Base-by-base conservation (phyloP, 2,888 invertebrate species). In the Idaea straminata region DNA sequence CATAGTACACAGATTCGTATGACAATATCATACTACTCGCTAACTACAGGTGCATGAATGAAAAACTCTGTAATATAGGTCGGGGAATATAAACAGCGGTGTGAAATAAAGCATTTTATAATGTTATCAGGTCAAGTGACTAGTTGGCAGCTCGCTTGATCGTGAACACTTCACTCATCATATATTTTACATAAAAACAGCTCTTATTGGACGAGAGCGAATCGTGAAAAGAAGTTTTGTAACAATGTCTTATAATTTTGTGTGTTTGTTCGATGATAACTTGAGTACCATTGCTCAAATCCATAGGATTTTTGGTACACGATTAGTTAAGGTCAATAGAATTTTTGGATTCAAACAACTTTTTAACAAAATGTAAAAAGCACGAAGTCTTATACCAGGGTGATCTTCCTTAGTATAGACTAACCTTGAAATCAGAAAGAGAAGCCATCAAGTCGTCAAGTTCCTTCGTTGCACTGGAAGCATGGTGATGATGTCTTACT, bases 391-490 rank as follows among this genome's bases (percentile, higher is more conserved):
- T 4, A 47, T 38, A 36, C 36, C 36, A 47, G 47, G 25, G 25
- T 47, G 4, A 7, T 47, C 7, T 13, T 47, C 13, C 13, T 10
- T 47, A 47, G 47, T 13, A 13, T 7, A 47, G 47, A 47, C 78
- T 69, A 70, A 97, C 99, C 96, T 98, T 98, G 84, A 98, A 98
- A 85, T 98, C 98, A 0, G 98, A 98, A 13, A 99, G 93, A 5
- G 98, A 98, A 2, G 97, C 98, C 99, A 99, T 99, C 69, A 99
- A 94, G 83, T 99, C 98, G 82, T 99, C 99, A 69, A 99, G 94
- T 86, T 99, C 99, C 86, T 96, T 96, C 34, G 99, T 99, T 57
- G 99, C 99, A 68, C 97, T 96, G 64, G 98, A 98, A 34, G 98
- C 97, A 66, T 92, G 92, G 77, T 86, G 93, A 68, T 86, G 91